Evolutionary conservation across 1,140 invertebrate genomes (phyloP), one percentile per base, ranked within the genome.

Genomic region (Pseudomyrmex gracilis): DNA sequence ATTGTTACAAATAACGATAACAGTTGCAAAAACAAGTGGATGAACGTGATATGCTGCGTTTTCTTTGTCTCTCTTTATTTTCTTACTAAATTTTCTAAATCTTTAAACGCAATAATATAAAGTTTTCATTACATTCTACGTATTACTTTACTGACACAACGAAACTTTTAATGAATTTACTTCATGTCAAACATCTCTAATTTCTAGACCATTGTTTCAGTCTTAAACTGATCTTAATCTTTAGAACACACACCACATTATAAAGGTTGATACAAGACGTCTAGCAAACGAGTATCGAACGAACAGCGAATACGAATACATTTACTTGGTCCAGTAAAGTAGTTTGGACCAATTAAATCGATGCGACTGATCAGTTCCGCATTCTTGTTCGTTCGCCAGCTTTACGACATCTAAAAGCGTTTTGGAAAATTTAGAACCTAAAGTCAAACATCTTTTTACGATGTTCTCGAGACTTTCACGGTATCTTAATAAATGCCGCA

Each of bases 131-230:
- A 24, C 24, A 24, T 24, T 3, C 24, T 24, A 24, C 24, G 24
- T 66, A 49, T 49, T 74, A 67, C 66, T 20, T 55, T 45, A 53
- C 1, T 66, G 73, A 77, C 47, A 67, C 47, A 24, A 8, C 12
- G 20, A 20, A 77, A 67, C 43, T 77, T 77, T 76, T 66, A 66
- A 66, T 43, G 7, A 53, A 53, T 77, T 77, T 77, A 63, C 34
- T 66, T 66, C n/a, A 0, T 43, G n/a, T 76, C 64, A 43, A 15
- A 60, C 13, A 34, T 22, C 45, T 64, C 63, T n/a, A 34, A 51
- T 61, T 51, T 34, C 70, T 68, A 47, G 51, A 82, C 57, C 24
- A 53, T 83, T 49, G 43, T 73, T 74, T 64, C 60, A 51, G 66
- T 66, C 22, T 51, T 74, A 77, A 73, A 58, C 20, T 34, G 45